Percentiles rank a stretch among this genome's conserved stretches.
Conservation (phyloP, 2,797 vertebrate genomes). For the Acrocephalus scirpaceus region DNA sequence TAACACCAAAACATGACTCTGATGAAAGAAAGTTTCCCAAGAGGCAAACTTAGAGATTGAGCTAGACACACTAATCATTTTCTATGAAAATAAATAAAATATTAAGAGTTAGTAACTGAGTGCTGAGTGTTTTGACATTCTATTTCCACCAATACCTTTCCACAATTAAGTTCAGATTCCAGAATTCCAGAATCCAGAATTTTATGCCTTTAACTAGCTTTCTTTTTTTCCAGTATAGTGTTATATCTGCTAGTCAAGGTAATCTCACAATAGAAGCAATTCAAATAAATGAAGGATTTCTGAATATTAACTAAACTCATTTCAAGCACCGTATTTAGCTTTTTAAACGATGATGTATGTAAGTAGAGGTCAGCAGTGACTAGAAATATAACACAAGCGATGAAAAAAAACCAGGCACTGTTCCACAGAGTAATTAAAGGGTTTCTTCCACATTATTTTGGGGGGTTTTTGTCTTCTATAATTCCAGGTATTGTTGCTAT, state of each 20-base stretch:
- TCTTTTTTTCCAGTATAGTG: background rate
- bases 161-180: background rate
- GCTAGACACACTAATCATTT: background rate
- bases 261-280: background rate
- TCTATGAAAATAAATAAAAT: background rate
- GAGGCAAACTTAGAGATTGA: background rate
- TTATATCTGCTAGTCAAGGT: background rate
- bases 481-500: background rate
- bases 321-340: background rate
- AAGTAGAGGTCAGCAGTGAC: background rate
- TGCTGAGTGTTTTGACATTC: background rate
- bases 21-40: background rate
- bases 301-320: background rate
- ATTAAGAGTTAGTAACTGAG: background rate
- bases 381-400: background rate
- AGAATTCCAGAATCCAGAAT: background rate
- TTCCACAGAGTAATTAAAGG: background rate
- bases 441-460: background rate
- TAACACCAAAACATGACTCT: background rate
- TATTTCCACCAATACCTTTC: background rate
- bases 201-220: background rate
- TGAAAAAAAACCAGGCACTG: background rate
- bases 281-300: background rate
- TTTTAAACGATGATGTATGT: background rate
- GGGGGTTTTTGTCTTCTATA: background rate